phyloP scores from a whole-genome alignment of 2,888 invertebrate genomes.

The Nomada ferruginata region DNA sequence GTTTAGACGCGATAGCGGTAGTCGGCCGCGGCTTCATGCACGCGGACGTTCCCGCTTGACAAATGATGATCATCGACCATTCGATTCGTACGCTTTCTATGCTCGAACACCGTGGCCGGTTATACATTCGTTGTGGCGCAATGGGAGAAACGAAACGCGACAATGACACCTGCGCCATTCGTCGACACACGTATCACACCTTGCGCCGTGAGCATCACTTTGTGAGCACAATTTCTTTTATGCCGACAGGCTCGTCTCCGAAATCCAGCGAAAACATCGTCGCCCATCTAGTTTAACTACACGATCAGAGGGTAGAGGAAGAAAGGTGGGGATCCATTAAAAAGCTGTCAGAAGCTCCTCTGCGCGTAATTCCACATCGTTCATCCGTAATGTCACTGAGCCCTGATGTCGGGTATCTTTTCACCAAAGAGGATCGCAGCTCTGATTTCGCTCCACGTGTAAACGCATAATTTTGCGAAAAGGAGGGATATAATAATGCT shows the following conservation, averaged over 20 bases:
- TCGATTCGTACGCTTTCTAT: slow-evolving; percentile 76
- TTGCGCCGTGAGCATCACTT: slow-evolving; percentile 22
- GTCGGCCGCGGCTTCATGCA: slow-evolving; percentile 42
- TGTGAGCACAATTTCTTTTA: no score
- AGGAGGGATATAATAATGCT: slow-evolving; percentile 58
- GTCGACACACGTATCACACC: slow-evolving; percentile 57
- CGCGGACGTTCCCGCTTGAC: slow-evolving; percentile 69
- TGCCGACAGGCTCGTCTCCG: neutral
- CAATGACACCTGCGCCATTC: slow-evolving; percentile 70
- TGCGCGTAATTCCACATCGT: slow-evolving; percentile 7
- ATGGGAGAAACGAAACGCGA: slow-evolving; percentile 68
- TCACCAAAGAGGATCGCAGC: slow-evolving; percentile 16
- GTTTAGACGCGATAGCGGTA: slow-evolving; percentile 62
- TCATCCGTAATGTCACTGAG: slow-evolving; percentile 56
- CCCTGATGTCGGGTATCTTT: slow-evolving; percentile 10
- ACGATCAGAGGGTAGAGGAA: slow-evolving; percentile 27
- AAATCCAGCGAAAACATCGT: slow-evolving; percentile 13
- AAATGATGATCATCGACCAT: slow-evolving; percentile 75
- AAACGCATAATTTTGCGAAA: slow-evolving; percentile 51
- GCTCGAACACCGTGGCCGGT: slow-evolving; percentile 44
- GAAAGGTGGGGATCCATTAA: slow-evolving; percentile 47
- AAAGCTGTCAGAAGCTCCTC: slow-evolving; percentile 65
- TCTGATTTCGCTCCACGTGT: slow-evolving; percentile 3
- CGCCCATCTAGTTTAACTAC: slow-evolving; percentile 21
- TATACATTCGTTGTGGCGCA: slow-evolving; percentile 61